phyloP scores from a whole-genome alignment of 2,888 invertebrate genomes.

The Philereme vetulata region DNA sequence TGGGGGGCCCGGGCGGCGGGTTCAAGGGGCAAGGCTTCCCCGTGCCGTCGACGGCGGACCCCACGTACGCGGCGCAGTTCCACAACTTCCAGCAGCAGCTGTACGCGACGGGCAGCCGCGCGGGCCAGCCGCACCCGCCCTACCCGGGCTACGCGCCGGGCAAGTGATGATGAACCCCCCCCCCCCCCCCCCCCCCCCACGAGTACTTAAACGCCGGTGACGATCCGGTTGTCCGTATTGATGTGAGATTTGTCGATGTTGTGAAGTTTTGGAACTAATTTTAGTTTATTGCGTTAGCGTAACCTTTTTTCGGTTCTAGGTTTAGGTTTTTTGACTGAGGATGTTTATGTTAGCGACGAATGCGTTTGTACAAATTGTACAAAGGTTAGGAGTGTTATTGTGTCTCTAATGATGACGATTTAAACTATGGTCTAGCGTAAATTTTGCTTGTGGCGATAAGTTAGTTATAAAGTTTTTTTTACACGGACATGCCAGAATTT shows the following conservation, averaged over 20 bases:
- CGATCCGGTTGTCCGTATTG: conserved; percentile 59
- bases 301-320: conserved; percentile 48
- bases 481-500: conserved; percentile 75
- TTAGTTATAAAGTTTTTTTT: conserved; percentile 68
- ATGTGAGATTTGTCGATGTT: conserved; percentile 60
- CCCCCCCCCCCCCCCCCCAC: conserved; percentile 38
- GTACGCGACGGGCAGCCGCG: conserved; percentile 89
- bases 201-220: conserved; percentile 12
- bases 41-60: conserved; percentile 93
- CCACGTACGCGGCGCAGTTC: conserved; percentile 97
- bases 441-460: conserved; percentile 74
- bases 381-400: conserved; percentile 72
- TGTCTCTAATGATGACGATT: conserved; percentile 61
- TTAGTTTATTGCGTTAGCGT: conserved; percentile 45
- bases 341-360: conserved; percentile 63
- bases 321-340: conserved; percentile 69
- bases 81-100: conserved; percentile 98
- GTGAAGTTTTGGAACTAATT: conserved; percentile 56
- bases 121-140: conserved; percentile 70
- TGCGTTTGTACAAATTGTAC: conserved; percentile 80
- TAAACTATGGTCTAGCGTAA: conserved; percentile 76
- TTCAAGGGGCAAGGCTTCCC: conserved; percentile 92
- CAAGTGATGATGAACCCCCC: conserved; percentile 65
- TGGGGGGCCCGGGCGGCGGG: conserved; percentile 87
- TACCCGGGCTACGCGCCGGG: conserved; percentile 78